A percentile compares a stretch with the other conserved stretches of the same genome.
phyloP scores from a whole-genome alignment of 2,797 vertebrate species.

The Phrynocephalus guinanensis region DNA sequence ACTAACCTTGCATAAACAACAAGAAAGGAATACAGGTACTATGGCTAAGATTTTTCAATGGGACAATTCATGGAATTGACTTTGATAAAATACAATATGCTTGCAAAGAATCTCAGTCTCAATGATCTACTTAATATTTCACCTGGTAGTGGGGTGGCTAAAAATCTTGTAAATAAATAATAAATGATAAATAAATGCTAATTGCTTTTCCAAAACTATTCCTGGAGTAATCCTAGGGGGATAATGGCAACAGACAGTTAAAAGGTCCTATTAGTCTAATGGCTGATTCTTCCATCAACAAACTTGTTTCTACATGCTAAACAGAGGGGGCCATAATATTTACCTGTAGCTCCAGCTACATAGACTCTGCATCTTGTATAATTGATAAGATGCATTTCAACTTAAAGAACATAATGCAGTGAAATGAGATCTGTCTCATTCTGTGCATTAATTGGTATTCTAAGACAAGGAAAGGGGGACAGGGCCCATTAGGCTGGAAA shows the following conservation, averaged over 20 bases:
- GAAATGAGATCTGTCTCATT: conserved; percentile 77
- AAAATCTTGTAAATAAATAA: no score
- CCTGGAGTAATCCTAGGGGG: background rate
- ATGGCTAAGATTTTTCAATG: background rate
- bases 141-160: no score
- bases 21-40: background rate
- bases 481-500: conserved; percentile 61
- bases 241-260: background rate
- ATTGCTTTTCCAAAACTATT: conserved; percentile 4
- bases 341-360: conserved; percentile 74
- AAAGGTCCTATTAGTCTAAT: background rate
- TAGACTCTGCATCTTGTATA: conserved; percentile 76
- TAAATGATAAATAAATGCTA: conserved; percentile 2
- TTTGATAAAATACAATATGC: background rate
- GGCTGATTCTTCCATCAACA: conserved; percentile 44
- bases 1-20: background rate
- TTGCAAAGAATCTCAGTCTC: background rate
- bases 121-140: background rate
- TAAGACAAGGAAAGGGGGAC: conserved; percentile 64
- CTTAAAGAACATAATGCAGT: conserved; percentile 73
- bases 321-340: conserved; percentile 72
- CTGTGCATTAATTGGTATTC: conserved; percentile 70
- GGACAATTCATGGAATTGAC: background rate
- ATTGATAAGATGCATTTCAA: conserved; percentile 76
- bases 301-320: conserved; percentile 58